Evolutionary conservation across 2,797 vertebrate genomes (phyloP).

Genomic region (Cyclopterus lumpus): DNA sequence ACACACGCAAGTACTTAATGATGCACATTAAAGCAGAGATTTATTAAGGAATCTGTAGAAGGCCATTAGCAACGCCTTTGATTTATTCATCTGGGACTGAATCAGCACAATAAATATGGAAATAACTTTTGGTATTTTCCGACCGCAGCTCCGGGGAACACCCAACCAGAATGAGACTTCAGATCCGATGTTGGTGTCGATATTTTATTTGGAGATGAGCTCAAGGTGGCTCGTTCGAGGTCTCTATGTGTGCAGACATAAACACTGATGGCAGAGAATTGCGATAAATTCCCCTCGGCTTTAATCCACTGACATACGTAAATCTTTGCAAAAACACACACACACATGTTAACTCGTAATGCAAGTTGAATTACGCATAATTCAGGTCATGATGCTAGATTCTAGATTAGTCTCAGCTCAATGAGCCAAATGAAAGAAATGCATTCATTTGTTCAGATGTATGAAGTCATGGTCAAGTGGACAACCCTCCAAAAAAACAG

Average conservation of each 20-base stretch:
- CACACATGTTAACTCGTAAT: constrained; percentile 8
- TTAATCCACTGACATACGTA: constrained; percentile 5
- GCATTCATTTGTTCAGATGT: not conserved
- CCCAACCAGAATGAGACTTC: constrained; percentile 53
- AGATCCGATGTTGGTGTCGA: constrained; percentile 35
- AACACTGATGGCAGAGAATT: constrained; percentile 39
- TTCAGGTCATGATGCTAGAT: constrained; percentile 15
- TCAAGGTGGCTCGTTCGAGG: constrained; percentile 47
- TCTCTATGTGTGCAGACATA: constrained; percentile 34
- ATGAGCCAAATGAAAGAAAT: constrained; percentile 13
- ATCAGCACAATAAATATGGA: constrained; percentile 82
- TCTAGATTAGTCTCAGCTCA: not conserved
- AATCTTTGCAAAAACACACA: constrained; percentile 7
- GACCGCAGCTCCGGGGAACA: constrained; percentile 57
- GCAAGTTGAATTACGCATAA: constrained; percentile 27
- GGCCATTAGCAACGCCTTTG: constrained; percentile 78
- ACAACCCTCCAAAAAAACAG: not conserved
- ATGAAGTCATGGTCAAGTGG: constrained; percentile 5
- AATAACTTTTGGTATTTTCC: constrained; percentile 78
- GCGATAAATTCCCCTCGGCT: constrained; percentile 31
- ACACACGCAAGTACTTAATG: constrained; percentile 76
- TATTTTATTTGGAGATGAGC: constrained; percentile 62
- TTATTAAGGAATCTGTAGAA: constrained; percentile 79
- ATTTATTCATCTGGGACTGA: constrained; percentile 79
- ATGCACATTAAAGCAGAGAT: constrained; percentile 79